These are phyloP conservation scores for Neotragus moschatus DNA, from an alignment of 2,113 vertebrate species.

Conservation along the genomic window DNA sequence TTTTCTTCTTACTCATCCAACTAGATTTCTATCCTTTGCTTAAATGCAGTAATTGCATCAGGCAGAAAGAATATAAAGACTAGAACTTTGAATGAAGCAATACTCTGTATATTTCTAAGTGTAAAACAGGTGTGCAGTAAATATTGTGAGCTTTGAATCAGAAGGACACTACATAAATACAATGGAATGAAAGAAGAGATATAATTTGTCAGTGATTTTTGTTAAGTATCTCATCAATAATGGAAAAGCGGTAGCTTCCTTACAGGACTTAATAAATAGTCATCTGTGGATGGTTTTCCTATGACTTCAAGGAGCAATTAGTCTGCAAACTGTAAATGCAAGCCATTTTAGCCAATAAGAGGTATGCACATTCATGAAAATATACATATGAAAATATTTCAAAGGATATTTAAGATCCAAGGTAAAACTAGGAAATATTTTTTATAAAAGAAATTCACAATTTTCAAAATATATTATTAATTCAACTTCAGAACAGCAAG, in stretches of 20 bases:
- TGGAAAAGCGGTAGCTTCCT: neutral
- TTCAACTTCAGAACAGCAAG: neutral
- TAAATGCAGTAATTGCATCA: constrained; percentile 61
- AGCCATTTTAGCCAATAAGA: neutral
- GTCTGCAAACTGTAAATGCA: neutral
- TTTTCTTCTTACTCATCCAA: constrained; percentile 57
- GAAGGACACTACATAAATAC: constrained; percentile 19
- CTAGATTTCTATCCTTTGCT: constrained; percentile 58
- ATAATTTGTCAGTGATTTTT: constrained; percentile 60
- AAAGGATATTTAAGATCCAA: neutral
- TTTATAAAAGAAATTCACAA: neutral
- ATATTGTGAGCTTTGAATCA: constrained; percentile 68
- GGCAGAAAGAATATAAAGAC: constrained; percentile 33
- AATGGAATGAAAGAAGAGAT: constrained; percentile 45
- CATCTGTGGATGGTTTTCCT: neutral
- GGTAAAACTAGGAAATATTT: neutral
- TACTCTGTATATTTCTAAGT: constrained; percentile 55
- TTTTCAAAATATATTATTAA: neutral
- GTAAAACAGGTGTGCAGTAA: constrained; percentile 72
- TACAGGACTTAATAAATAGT: neutral
- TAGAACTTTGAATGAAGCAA: constrained; percentile 34
- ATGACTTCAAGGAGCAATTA: neutral
- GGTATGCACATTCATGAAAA: neutral
- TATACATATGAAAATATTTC: neutral
- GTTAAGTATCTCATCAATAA: constrained; percentile 58